Evolutionary conservation across 2,888 invertebrate species (phyloP).

Genomic region (Gortyna flavago): DNA sequence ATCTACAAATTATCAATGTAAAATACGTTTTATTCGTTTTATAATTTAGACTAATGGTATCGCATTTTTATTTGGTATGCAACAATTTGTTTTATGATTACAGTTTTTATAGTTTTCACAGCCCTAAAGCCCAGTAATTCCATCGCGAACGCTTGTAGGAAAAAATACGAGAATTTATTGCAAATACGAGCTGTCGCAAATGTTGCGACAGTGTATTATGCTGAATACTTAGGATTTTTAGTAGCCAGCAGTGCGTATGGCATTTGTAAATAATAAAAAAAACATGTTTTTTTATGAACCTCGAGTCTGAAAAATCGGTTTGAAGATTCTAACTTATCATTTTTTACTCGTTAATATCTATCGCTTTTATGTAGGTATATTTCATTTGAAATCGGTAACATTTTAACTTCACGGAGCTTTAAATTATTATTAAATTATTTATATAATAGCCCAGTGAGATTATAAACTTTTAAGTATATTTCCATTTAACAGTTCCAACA

Average conservation of each 20-base stretch:
- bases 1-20: slow-evolving; percentile 47
- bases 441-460: slow-evolving; percentile 82
- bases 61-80: slow-evolving; percentile 42
- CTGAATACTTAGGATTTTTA: slow-evolving; percentile 69
- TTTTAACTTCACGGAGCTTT: slow-evolving; percentile 72
- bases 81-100: slow-evolving; percentile 51
- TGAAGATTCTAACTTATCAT: slow-evolving; percentile 72
- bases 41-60: slow-evolving; percentile 52
- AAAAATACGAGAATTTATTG: slow-evolving; percentile 65
- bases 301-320: slow-evolving; percentile 71
- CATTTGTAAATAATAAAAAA: slow-evolving; percentile 73
- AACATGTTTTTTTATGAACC: slow-evolving; percentile 64
- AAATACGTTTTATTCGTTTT: slow-evolving; percentile 50
- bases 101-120: slow-evolving; percentile 69
- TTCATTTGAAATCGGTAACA: slow-evolving; percentile 61
- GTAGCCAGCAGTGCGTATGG: slow-evolving; percentile 61
- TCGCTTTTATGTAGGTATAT: slow-evolving; percentile 66
- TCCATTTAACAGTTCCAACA: slow-evolving; percentile 67
- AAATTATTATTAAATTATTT: slow-evolving; percentile 76
- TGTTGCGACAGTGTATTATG: slow-evolving; percentile 60
- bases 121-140: slow-evolving; percentile 67
- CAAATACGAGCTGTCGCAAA: slow-evolving; percentile 61
- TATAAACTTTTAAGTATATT: slow-evolving; percentile 68
- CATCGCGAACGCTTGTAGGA: slow-evolving; percentile 68
- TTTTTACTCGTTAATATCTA: slow-evolving; percentile 64